Base-by-base conservation (phyloP, 2,113 vertebrate species). In the Ophthalmotilapia sp. region DNA sequence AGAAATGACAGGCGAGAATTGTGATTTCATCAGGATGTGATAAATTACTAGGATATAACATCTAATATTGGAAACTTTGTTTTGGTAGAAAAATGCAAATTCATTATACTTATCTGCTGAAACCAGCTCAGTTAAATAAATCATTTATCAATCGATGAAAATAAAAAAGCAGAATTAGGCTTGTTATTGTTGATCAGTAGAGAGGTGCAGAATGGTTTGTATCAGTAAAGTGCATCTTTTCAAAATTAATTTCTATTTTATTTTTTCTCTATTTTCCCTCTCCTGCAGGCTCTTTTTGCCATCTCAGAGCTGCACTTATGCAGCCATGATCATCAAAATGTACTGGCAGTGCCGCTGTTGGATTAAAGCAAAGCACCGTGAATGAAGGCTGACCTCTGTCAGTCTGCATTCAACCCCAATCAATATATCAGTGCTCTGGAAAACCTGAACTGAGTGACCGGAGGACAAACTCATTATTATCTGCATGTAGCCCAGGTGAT, bases 291-390 rank as follows among this genome's bases (percentile, higher is more conserved):
- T 65, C 4, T 2, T 36, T 17, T 65, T 65, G 29, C 58, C 58
- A 1, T 36, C 58, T 62, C 31, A 4, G 29, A 19, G 31, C 9
- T 62, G 58, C 2, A 62, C 31, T 62, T 62, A 12, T 12, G 17
- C 58, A 36, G 58, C 58, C 31, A 36, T 62, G 10, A 62, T 36
- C 17, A 62, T 62, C 31, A 36, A 36, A 62, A 36, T 36, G 82
- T 38, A 15, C 14, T 83, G 89, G 87, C 90, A 85, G 80, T 31
- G 85, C 81, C 9, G 31, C 4, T 23, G 10, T 2, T 9, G 77
- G 45, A 70, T 80, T 73, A 85, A 81, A 83, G 88, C 81, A 85
- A 89, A 31, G 82, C 83, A 84, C 85, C 85, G 70, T 49, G 81
- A 87, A 85, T 49, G 42, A 80, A 88, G 1, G 11, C 14, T 7